Evolutionary conservation across 1,140 invertebrate genomes (phyloP).

Genomic region (Scaptomyza pallida): DNA sequence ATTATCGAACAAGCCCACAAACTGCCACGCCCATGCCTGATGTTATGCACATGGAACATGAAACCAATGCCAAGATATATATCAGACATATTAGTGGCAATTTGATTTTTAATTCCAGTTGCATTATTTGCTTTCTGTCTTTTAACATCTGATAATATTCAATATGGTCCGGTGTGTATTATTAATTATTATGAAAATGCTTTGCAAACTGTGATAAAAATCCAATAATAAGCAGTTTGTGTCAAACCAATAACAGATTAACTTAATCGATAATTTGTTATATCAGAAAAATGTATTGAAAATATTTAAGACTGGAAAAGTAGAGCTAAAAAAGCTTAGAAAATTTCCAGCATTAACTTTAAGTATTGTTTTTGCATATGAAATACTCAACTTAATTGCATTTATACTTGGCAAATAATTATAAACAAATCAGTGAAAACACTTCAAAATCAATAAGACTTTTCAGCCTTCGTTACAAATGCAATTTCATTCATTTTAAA

Average conservation of each 20-base stretch:
- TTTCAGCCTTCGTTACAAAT: neutral
- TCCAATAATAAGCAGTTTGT: conserved; percentile 28
- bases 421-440: conserved; percentile 28
- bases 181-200: conserved; percentile 26
- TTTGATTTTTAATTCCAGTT: conserved; percentile 39
- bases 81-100: conserved; percentile 65
- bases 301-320: neutral
- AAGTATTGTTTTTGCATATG: too few species aligned
- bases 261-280: neutral
- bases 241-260: neutral
- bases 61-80: conserved; percentile 37
- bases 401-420: conserved; percentile 7
- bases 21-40: conserved; percentile 40
- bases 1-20: conserved; percentile 38
- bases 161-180: neutral
- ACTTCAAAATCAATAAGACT: neutral
- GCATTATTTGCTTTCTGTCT: conserved; percentile 21
- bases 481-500: conserved; percentile 71
- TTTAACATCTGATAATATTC: conserved; percentile 10
- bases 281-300: neutral
- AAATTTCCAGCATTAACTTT: too few species aligned
- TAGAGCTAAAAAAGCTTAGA: neutral
- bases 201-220: conserved; percentile 15
- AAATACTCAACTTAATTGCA: neutral
- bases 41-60: conserved; percentile 15